Conservation (phyloP, 2,888 invertebrate species). For the Lomographa bimaculata region DNA sequence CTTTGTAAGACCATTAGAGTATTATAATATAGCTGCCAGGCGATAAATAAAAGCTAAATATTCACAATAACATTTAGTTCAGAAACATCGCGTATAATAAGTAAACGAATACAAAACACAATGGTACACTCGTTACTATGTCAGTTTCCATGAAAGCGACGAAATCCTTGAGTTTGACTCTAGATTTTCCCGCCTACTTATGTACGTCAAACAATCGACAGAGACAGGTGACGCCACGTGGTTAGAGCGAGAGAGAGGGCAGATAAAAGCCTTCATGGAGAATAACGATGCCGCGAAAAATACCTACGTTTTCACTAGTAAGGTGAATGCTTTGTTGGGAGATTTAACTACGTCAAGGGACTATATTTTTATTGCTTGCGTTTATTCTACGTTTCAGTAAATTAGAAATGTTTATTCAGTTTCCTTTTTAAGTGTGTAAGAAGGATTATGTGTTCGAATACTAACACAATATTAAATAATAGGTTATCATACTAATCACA, state of each 20-base stretch:
- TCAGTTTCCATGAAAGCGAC: conserved; percentile 36
- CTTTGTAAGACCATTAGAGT: too few species aligned
- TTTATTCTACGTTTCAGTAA: too few species aligned
- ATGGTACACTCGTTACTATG: conserved; percentile 21
- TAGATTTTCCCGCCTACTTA: conserved; percentile 56
- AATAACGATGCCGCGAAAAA: conserved; percentile 33
- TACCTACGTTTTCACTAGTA: conserved; percentile 7
- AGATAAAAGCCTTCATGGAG: conserved; percentile 54
- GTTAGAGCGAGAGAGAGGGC: conserved; percentile 42
- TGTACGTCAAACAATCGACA: conserved; percentile 47
- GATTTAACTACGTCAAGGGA: background rate
- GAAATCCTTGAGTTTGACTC: conserved; percentile 50
- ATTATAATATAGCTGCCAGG: too few species aligned
- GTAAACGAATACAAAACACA: conserved; percentile 3
- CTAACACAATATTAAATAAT: too few species aligned
- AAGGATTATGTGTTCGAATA: too few species aligned
- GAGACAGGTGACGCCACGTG: conserved; percentile 39
- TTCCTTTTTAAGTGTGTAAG: too few species aligned
- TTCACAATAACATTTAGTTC: too few species aligned
- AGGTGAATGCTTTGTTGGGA: conserved; percentile 9
- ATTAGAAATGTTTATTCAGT: too few species aligned
- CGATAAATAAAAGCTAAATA: too few species aligned
- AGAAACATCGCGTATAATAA: conserved; percentile 2
- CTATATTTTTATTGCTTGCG: background rate
- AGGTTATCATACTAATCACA: too few species aligned